These are phyloP conservation scores for Psilanteris sp. DNA, from an alignment of 1,140 invertebrate species.

Conservation along the genomic window DNA sequence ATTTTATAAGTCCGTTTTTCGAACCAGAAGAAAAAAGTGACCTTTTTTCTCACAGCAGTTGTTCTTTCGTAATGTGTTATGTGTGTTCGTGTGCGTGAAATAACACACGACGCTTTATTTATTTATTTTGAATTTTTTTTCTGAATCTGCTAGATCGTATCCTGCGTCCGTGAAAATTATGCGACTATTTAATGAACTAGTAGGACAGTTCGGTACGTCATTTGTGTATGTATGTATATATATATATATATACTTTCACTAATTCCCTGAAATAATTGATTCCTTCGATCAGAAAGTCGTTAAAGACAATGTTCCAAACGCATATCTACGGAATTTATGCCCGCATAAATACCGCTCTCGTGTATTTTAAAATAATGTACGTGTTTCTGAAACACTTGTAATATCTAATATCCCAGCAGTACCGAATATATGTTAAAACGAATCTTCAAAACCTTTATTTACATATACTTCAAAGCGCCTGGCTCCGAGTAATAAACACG, in stretches of 20 bases:
- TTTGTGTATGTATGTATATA: too few species aligned
- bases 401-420: slow-evolving; percentile 11
- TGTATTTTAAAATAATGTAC: slow-evolving; percentile 23
- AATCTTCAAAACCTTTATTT: slow-evolving; percentile 27
- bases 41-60: slow-evolving; percentile 34
- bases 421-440: slow-evolving; percentile 26
- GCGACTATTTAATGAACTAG: slow-evolving; percentile 31
- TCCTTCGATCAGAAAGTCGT: slow-evolving; percentile 40
- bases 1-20: slow-evolving; percentile 12
- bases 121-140: slow-evolving; percentile 21
- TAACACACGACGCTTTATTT: slow-evolving; percentile 29
- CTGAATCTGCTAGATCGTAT: too few species aligned
- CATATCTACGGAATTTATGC: slow-evolving; percentile 19
- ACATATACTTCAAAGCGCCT: slow-evolving; percentile 38
- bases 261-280: slow-evolving; percentile 42
- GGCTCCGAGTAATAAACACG: slow-evolving; percentile 51
- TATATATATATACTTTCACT: slow-evolving; percentile 41
- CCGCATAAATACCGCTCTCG: slow-evolving; percentile 17
- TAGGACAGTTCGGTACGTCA: too few species aligned
- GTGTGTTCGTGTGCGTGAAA: too few species aligned
- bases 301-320: slow-evolving; percentile 30
- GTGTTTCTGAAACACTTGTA: slow-evolving; percentile 39
- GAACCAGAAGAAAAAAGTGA: slow-evolving; percentile 20
- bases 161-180: slow-evolving; percentile 1
- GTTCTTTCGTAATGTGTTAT: slow-evolving; percentile 11